Conservation (phyloP, 2,888 invertebrate species). For the Chloroclystis v-ata region DNA sequence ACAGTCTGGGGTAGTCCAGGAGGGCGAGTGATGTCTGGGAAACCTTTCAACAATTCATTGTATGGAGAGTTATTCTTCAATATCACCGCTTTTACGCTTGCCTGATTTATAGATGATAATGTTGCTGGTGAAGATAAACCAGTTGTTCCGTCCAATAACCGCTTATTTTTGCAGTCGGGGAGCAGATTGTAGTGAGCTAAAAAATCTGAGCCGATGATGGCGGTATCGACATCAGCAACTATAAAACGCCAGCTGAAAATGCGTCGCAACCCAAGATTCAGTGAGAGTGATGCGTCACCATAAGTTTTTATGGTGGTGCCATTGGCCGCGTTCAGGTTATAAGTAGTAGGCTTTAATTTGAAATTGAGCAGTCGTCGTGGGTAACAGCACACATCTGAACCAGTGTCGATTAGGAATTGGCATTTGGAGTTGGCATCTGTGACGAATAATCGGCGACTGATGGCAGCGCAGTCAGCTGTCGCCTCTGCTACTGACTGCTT, state of each 20-base stretch:
- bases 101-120: background rate
- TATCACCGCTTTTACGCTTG: background rate
- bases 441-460: conserved; percentile 21
- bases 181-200: conserved; percentile 13
- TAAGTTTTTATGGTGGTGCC: conserved; percentile 21
- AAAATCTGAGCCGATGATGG: conserved; percentile 20
- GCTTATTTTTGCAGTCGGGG: conserved; percentile 12
- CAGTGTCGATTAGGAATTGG: conserved; percentile 18
- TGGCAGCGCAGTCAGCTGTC: conserved; percentile 11
- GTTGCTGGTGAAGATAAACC: background rate
- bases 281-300: conserved; percentile 2
- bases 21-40: background rate
- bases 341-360: background rate
- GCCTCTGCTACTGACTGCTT: conserved; percentile 20
- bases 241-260: conserved; percentile 26
- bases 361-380: background rate
- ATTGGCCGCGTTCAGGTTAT: conserved; percentile 3
- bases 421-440: conserved; percentile 7
- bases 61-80: background rate
- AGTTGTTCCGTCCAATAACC: conserved; percentile 18
- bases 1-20: background rate
- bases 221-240: conserved; percentile 24
- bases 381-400: conserved; percentile 21
- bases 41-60: background rate
- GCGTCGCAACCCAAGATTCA: conserved; percentile 24